Conservation (phyloP, 2,888 invertebrate genomes). For the Vesta saturnalis region DNA sequence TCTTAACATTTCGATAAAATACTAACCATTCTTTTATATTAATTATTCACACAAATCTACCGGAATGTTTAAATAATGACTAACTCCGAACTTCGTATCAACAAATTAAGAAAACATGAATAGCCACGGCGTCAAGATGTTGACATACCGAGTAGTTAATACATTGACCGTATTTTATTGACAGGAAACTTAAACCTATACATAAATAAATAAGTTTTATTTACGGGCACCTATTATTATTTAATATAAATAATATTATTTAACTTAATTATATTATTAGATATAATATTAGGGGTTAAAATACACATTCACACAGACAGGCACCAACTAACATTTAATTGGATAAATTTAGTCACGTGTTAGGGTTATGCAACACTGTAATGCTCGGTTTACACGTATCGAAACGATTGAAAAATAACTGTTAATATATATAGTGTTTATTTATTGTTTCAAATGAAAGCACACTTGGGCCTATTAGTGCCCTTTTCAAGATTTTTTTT, state of each 20-base stretch:
- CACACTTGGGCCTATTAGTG: no score
- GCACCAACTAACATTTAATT: constrained; percentile 50
- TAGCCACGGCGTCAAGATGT: constrained; percentile 58
- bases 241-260: constrained; percentile 17
- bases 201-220: neutral
- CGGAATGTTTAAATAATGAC: constrained; percentile 39
- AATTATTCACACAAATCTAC: constrained; percentile 25
- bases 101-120: constrained; percentile 59
- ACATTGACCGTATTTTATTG: neutral
- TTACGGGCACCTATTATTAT: neutral
- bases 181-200: neutral
- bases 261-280: constrained; percentile 39
- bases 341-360: constrained; percentile 51
- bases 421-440: no score
- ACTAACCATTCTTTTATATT: constrained; percentile 43
- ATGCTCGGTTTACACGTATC: constrained; percentile 24
- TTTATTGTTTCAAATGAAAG: no score
- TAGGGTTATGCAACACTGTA: constrained; percentile 30
- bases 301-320: constrained; percentile 47
- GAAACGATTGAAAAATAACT: no score
- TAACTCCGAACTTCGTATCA: constrained; percentile 25
- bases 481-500: no score
- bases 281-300: constrained; percentile 48
- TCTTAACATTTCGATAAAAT: constrained; percentile 39
- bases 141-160: constrained; percentile 32